Evolutionary conservation across 2,888 invertebrate genomes (phyloP).

Genomic region (Rhorus exstirpatorius): DNA sequence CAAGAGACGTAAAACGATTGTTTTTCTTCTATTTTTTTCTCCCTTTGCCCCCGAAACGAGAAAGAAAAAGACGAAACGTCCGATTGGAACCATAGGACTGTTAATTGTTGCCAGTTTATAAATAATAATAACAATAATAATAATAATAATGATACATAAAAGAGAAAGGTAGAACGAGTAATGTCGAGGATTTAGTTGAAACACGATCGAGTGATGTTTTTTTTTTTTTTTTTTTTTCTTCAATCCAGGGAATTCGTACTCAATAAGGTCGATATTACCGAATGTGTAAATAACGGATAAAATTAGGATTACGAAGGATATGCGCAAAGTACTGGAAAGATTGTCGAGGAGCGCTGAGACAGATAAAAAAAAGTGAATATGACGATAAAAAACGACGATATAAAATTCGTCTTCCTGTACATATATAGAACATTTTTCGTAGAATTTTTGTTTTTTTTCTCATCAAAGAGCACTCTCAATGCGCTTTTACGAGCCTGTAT

Average conservation of each 20-base stretch:
- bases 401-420: slow-evolving; percentile 68
- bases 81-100: slow-evolving; percentile 80
- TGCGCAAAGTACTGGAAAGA: slow-evolving; percentile 36
- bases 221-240: slow-evolving; percentile 74
- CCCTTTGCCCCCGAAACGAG: neutral
- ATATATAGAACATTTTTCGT: slow-evolving; percentile 63
- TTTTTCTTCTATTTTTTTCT: neutral
- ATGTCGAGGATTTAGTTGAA: slow-evolving; percentile 79
- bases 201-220: slow-evolving; percentile 80
- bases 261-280: slow-evolving; percentile 80
- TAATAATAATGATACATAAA: too few species aligned
- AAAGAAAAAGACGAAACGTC: slow-evolving; percentile 29
- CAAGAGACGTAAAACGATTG: neutral
- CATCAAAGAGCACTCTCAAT: slow-evolving; percentile 8
- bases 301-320: slow-evolving; percentile 48
- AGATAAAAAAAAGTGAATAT: slow-evolving; percentile 25
- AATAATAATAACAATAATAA: slow-evolving; percentile 76
- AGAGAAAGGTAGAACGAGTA: slow-evolving; percentile 69
- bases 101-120: slow-evolving; percentile 86
- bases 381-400: slow-evolving; percentile 44
- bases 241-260: slow-evolving; percentile 85
- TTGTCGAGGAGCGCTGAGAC: neutral
- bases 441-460: slow-evolving; percentile 32
- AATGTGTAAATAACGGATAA: slow-evolving; percentile 80
- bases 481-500: slow-evolving; percentile 36